Evolutionary conservation across 2,113 vertebrate species (phyloP).

Genomic region (Antechinus stuartii): DNA sequence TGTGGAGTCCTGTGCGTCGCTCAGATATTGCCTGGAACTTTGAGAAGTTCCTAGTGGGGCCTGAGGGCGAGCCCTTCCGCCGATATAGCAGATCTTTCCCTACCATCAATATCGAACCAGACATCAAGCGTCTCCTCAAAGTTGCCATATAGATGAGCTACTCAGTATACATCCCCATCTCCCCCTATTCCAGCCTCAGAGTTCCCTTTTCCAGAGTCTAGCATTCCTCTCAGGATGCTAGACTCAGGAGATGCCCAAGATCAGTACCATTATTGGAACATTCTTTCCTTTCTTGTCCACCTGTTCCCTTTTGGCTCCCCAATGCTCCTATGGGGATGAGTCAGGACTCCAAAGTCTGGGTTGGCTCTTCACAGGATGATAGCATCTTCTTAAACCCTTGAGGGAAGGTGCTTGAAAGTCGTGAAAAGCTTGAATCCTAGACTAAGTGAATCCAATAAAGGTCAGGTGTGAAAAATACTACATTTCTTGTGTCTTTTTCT

Average conservation of each 20-base stretch:
- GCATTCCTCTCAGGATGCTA: not conserved
- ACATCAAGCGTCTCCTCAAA: constrained; percentile 95
- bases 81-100: constrained; percentile 93
- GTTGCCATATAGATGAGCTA: constrained; percentile 89
- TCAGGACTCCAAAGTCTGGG: not conserved
- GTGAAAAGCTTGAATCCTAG: constrained; percentile 78
- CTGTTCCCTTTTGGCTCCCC: constrained; percentile 8
- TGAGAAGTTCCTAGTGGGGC: constrained; percentile 97
- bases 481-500: constrained; percentile 60
- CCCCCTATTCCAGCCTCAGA: not conserved
- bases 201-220: not conserved
- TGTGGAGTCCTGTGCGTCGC: constrained; percentile 93
- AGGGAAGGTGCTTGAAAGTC: constrained; percentile 84
- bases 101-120: constrained; percentile 92
- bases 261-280: not conserved
- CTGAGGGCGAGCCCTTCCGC: constrained; percentile 96
- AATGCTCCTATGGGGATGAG: not conserved
- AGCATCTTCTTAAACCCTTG: constrained; percentile 86
- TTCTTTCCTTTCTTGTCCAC: constrained; percentile 16
- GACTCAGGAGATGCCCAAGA: constrained; percentile 20
- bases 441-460: constrained; percentile 74
- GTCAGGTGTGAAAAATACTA: constrained; percentile 30
- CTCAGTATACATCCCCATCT: constrained; percentile 61
- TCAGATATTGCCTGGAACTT: constrained; percentile 97
- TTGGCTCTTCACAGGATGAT: constrained; percentile 89